Evolutionary conservation across 1,140 invertebrate genomes (phyloP), one percentile per base, ranked within the genome.

Genomic region (Drosophila subobscura): DNA sequence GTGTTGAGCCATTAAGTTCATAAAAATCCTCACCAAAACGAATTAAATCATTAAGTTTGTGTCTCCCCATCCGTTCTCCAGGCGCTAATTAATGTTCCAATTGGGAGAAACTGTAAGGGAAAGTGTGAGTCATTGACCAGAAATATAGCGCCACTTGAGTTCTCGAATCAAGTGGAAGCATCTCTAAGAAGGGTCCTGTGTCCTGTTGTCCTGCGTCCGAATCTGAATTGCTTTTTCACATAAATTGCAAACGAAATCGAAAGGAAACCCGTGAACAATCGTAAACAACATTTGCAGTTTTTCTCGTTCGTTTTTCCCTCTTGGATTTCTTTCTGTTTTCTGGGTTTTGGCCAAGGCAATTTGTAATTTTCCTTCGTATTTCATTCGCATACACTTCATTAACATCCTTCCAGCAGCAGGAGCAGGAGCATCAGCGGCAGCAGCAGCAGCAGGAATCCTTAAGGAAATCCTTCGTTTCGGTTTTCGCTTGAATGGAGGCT

Each of bases 341-440:
- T 47, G 49, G 54, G 45, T 29, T 57, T 33, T 60, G 45, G 65
- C 70, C 60, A 47, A 72, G 68, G 75, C 79, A 85, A 84, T 84
- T 84, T 86, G 83, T 86, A 88, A 86, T 86, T 86, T 86, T 89
- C 84, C 33, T 37, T 37, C 84, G 79, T 88, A 89, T 89, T 88
- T 89, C 79, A 89, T 88, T 88, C 83, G 85, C 85, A 84, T 89
- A 84, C 76, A 79, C 84, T 79, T 89, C 85, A 89, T 89, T 89
- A 89, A 79, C 85, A 89, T 89, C 72, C 33, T 37, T 37, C 33
- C 33, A 37, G 33, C 33, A 46, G 49, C 50, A 16, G 61, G 57
- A 67, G 81, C 53, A 78, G 54, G 54, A 67, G 77, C 53, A 78
- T 46, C 53, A 16, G 61, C 47, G 61, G 54, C 54, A 67, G 77